These are phyloP conservation scores for Ptilodon capucinus DNA, from an alignment of 2,888 invertebrate genomes.

Conservation along the genomic window DNA sequence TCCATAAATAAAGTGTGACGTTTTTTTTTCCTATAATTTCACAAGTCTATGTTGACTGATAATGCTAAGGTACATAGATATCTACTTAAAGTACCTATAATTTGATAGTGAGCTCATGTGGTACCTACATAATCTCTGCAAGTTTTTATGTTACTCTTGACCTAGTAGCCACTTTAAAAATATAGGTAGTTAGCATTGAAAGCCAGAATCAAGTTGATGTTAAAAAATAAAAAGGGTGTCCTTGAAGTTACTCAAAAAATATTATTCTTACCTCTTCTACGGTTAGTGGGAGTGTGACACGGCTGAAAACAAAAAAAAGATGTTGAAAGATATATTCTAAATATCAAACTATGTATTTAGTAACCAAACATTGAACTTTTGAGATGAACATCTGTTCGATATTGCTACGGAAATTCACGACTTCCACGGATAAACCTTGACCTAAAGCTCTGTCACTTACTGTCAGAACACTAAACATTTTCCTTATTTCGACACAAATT, in stretches of 20 bases:
- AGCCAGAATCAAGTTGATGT: neutral
- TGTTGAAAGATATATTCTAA: neutral
- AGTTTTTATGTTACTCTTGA: neutral
- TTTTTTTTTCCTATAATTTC: neutral
- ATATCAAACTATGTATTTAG: neutral
- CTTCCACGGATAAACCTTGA: constrained; percentile 52
- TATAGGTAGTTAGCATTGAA: neutral
- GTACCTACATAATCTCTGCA: neutral
- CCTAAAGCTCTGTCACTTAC: constrained; percentile 67
- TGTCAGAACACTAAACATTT: constrained; percentile 45
- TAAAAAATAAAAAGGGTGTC: constrained; percentile 13
- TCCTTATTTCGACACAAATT: constrained; percentile 24
- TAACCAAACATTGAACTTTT: neutral
- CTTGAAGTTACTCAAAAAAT: constrained; percentile 19
- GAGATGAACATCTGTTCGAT: constrained; percentile 47
- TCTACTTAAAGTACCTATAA: too few species aligned
- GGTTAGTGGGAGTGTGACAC: constrained; percentile 96
- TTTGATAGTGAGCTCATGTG: neutral
- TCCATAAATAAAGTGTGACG: neutral
- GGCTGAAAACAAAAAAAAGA: constrained; percentile 86
- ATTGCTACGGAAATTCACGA: constrained; percentile 29
- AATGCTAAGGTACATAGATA: neutral
- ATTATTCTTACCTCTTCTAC: constrained; percentile 94
- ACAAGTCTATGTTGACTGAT: neutral
- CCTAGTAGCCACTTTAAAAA: neutral